Evolutionary conservation across 2,797 vertebrate genomes (phyloP).

Genomic region (Gephyroberyx darwinii): DNA sequence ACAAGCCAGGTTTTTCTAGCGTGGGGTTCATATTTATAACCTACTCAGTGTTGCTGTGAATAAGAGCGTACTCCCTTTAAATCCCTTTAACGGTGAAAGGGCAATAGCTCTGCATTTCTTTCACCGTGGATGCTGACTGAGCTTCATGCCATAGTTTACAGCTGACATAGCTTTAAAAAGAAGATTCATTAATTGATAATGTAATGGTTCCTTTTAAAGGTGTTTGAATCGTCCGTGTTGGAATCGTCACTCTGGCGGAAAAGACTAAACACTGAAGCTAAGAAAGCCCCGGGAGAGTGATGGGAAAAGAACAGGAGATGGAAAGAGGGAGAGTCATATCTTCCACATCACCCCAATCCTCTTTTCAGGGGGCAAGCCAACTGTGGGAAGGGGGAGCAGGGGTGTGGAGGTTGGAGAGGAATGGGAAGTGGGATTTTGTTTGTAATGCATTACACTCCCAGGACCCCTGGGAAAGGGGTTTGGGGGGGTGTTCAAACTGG

Average conservation of each 20-base stretch:
- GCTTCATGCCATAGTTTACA: constrained; percentile 13
- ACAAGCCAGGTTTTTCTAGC: constrained; percentile 54
- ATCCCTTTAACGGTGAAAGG: constrained; percentile 61
- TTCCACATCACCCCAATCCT: constrained; percentile 64
- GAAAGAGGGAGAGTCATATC: constrained; percentile 53
- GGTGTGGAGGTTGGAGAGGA: constrained; percentile 75
- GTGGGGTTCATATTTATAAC: constrained; percentile 69
- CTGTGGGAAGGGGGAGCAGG: constrained; percentile 43
- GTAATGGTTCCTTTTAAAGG: background rate
- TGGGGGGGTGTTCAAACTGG: constrained; percentile 67
- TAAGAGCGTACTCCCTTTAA: constrained; percentile 59
- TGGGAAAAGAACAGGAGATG: constrained; percentile 59
- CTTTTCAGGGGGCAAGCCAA: constrained; percentile 68
- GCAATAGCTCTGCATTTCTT: constrained; percentile 25
- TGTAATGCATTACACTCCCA: constrained; percentile 79
- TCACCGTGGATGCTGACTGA: constrained; percentile 23
- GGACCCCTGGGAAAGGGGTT: constrained; percentile 78
- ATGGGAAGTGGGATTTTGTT: constrained; percentile 83
- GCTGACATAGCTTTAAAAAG: constrained; percentile 28
- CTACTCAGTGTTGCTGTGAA: constrained; percentile 36
- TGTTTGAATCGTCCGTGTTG: background rate
- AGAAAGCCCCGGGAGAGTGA: constrained; percentile 32
- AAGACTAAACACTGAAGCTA: background rate
- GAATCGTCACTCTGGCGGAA: background rate
- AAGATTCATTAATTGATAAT: constrained; percentile 1